Percentiles rank a stretch among this genome's conserved stretches.
These are phyloP conservation scores for Anarhynchus alexandrinus DNA, from an alignment of 2,113 vertebrate species.

Conservation along the genomic window DNA sequence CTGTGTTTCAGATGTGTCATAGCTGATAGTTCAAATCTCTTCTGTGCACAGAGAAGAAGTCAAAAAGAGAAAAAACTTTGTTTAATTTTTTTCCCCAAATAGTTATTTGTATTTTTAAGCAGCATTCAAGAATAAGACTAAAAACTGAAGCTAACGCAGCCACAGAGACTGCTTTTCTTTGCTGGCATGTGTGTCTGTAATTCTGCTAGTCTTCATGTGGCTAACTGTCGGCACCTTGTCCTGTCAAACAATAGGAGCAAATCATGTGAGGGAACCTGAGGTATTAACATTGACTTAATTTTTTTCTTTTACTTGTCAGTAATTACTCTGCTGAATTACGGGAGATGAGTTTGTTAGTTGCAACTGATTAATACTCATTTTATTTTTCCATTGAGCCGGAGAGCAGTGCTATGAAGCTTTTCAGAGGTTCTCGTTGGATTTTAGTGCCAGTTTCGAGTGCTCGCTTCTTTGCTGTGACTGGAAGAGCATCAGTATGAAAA, in stretches of 20 bases:
- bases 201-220: neutral
- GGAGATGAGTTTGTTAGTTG: neutral
- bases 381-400: neutral
- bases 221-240: neutral
- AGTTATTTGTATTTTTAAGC: neutral
- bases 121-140: neutral
- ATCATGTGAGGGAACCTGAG: constrained; percentile 4
- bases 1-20: neutral
- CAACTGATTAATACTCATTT: neutral
- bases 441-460: neutral
- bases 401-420: neutral
- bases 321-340: constrained; percentile 21
- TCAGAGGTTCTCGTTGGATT: neutral
- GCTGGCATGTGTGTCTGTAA: neutral
- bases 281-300: neutral
- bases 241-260: constrained; percentile 29
- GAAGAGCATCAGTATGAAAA: neutral
- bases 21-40: neutral
- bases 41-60: neutral
- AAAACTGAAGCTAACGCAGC: neutral
- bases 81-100: neutral
- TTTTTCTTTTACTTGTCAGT: constrained; percentile 1
- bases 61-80: neutral
- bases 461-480: neutral
- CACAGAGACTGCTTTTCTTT: neutral